Evolutionary conservation across 2,797 vertebrate genomes (phyloP).

Genomic region (Sebastes aleutianus): DNA sequence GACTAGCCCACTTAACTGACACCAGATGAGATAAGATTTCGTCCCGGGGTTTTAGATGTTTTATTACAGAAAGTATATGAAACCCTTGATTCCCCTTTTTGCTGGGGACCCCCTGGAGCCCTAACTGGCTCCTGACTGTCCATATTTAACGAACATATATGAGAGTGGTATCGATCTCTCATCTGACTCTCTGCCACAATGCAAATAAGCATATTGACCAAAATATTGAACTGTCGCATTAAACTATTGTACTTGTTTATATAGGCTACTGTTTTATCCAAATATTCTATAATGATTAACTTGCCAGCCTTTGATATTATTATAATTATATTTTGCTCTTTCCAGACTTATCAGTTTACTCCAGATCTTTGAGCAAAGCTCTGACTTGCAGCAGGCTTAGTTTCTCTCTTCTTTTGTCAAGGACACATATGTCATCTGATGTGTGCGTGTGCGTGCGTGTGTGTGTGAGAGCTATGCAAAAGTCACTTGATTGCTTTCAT

Average conservation of each 20-base stretch:
- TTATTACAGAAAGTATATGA: too few species aligned
- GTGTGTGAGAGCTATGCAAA: neutral
- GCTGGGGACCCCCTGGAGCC: too few species aligned
- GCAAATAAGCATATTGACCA: neutral
- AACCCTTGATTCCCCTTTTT: too few species aligned
- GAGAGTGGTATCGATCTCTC: neutral
- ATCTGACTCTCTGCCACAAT: neutral
- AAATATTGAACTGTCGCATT: neutral
- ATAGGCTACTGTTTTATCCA: neutral
- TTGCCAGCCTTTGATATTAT: neutral
- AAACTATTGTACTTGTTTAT: neutral
- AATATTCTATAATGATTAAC: neutral
- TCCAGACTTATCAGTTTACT: slow-evolving; percentile 20
- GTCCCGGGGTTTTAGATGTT: too few species aligned
- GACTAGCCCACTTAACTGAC: too few species aligned
- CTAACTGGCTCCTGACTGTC: neutral
- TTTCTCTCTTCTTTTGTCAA: slow-evolving; percentile 25
- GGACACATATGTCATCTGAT: slow-evolving; percentile 18
- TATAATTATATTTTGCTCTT: slow-evolving; percentile 2
- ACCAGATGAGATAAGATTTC: too few species aligned
- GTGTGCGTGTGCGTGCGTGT: neutral
- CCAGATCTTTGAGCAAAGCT: slow-evolving; percentile 16
- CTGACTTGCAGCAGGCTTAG: neutral
- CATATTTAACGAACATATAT: neutral
- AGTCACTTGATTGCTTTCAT: slow-evolving; percentile 33